Base-by-base conservation (phyloP, 92 coral and sea anemone species). In the Metridium senile region DNA sequence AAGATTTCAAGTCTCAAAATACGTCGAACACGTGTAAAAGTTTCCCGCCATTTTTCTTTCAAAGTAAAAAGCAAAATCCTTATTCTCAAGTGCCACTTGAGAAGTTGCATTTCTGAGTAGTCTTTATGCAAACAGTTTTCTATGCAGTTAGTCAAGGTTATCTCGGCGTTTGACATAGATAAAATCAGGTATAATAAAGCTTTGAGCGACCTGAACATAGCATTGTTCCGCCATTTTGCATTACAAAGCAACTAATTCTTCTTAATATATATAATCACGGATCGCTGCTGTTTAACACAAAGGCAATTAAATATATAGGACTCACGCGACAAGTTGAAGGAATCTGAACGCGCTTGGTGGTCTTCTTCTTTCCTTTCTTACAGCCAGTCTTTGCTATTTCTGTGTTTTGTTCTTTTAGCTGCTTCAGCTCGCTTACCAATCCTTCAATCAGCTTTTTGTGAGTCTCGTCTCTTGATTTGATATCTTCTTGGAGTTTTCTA, bases 271-370 rank as follows among this genome's bases (percentile, higher is more conserved):
- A 46, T 58, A 20, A 46, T 71, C 32, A 33, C 19, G 43, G 43
- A 13, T 64, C 46, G 21, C 62, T 17, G 76, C n/a, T 71, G 20
- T 35, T 9, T 22, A 35, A 30, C 75, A 71, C 35, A 17, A 30
- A 47, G 17, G 43, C 27, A n/a, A 19, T 26, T 57, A 71, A 1
- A 27, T 4, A 61, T 61, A 28, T 70, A n/a, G n/a, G n/a, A 79
- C 84, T 70, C 66, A 79, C 77, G 57, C 77, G 77, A 79, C 77
- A 79, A 10, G 56, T 54, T 58, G 67, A 16, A 53, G 84, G 84
- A 56, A 79, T 68, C 56, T 69, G 77, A 11, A 68, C 21, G 16
- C 49, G 23, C 32, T 33, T 26, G 21, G 71, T 33, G 26, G 51
- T 34, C 59, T 53, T 54, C 1, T 20, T 20, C 57, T 21, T 39